Conservation (phyloP, 1,140 invertebrate genomes). For the Lasioglossum baleicum region DNA sequence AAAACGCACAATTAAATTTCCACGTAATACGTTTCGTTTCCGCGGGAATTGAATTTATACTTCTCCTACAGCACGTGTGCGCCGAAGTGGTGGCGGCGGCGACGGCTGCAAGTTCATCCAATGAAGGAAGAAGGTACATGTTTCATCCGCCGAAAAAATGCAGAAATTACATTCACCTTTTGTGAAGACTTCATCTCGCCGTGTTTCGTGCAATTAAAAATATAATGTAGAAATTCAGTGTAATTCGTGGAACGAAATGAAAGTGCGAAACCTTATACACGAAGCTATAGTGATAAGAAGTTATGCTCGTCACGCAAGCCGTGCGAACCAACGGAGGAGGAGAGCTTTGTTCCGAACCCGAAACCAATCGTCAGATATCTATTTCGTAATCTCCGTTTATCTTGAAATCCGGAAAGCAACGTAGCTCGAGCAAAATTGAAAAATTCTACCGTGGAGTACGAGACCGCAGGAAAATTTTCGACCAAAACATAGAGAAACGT, state of each 20-base stretch:
- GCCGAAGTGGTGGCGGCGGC: no score
- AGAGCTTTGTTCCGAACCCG: not conserved
- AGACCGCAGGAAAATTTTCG: not conserved
- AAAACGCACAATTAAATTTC: no score
- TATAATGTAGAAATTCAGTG: not conserved
- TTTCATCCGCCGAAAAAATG: not conserved
- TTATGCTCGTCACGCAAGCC: not conserved
- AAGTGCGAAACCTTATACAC: not conserved
- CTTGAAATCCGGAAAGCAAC: not conserved
- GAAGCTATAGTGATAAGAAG: not conserved
- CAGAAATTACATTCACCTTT: not conserved
- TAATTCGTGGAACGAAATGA: not conserved
- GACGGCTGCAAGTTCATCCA: no score
- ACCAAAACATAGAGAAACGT: not conserved
- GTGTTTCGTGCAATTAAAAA: not conserved
- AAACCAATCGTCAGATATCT: constrained; percentile 4
- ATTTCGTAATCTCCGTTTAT: constrained; percentile 3
- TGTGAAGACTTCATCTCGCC: not conserved
- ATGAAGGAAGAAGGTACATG: not conserved
- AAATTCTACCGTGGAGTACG: constrained; percentile 20
- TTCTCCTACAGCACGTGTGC: no score
- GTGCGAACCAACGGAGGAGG: not conserved
- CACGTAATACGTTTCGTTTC: no score
- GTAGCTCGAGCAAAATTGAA: constrained; percentile 28
- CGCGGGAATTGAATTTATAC: no score